Evolutionary conservation across 1,140 invertebrate genomes (phyloP).

Genomic region (Eulimnadia texana): DNA sequence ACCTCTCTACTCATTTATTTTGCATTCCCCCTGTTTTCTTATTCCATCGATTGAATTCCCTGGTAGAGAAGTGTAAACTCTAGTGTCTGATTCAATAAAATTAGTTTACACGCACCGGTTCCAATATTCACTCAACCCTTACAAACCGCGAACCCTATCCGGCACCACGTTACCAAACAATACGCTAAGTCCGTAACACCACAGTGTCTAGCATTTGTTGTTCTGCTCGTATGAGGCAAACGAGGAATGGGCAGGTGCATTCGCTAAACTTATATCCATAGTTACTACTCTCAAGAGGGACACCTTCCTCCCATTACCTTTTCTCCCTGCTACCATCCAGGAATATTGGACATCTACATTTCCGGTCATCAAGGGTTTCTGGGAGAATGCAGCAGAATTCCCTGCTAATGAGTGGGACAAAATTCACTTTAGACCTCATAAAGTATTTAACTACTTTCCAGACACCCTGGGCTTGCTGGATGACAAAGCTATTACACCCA

Average conservation of each 20-base stretch:
- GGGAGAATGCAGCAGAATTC: neutral
- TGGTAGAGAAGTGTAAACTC: too few relatives aligned
- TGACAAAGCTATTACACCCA: neutral
- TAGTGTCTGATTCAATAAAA: too few relatives aligned
- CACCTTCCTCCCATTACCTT: neutral
- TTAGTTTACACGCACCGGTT: too few relatives aligned
- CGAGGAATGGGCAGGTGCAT: neutral
- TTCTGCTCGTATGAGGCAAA: neutral
- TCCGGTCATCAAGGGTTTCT: neutral
- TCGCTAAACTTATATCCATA: neutral
- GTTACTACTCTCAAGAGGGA: neutral
- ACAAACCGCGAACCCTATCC: too few relatives aligned
- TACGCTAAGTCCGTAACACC: too few relatives aligned
- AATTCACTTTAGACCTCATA: slow-evolving; percentile 2
- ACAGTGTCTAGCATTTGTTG: too few relatives aligned
- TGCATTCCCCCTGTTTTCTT: too few relatives aligned
- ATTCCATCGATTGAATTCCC: too few relatives aligned
- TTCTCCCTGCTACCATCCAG: neutral
- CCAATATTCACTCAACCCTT: too few relatives aligned
- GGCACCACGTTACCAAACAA: too few relatives aligned
- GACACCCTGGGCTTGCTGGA: neutral
- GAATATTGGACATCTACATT: neutral
- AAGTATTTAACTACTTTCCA: neutral
- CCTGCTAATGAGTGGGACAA: neutral
- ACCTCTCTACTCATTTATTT: too few relatives aligned